Base-by-base conservation (phyloP, 2,888 invertebrate genomes). In the Polymixis flavicincta region DNA sequence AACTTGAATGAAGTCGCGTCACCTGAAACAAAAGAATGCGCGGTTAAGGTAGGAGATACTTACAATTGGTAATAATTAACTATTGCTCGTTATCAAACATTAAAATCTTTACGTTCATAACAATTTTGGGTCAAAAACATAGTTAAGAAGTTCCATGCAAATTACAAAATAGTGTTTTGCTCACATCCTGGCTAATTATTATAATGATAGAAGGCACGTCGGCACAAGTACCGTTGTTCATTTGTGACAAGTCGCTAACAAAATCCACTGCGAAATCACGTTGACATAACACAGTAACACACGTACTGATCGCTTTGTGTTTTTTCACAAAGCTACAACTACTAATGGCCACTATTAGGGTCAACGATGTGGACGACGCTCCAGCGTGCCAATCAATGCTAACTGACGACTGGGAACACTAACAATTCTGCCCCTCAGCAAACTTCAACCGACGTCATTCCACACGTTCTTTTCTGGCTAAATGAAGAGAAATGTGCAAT, bases 311-410 rank as follows among this genome's bases (percentile, higher is more conserved):
- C 71, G 64, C 79, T 74, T 88, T 89, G 87, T 88, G 78, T 87
- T 88, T 87, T 85, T 81, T 80, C 71, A 84, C 85, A 84, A 70
- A 83, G 81, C 80, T 78, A 82, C 74, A 78, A 75, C 74, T 75
- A 76, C 83, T 86, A 89, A 89, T 88, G 68, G 77, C 72, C 71
- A 81, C 85, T 87, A 90, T 90, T 89, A 87, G 71, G 90, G 90
- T 91, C 90, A 90, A 90, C 85, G 85, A 87, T 85, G 84, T 87
- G 75, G 79, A 84, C 84, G 78, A 84, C 78, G 81, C 76, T 87
- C 80, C 86, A 85, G 78, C 83, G 71, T 83, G 78, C 85, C 85
- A 90, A 90, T 91, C 89, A 87, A 88, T 87, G 87, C 71, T 87
- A 83, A 85, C 80, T 80, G 83, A 82, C 85, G 77, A 83, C 72